Evolutionary conservation across 2,888 invertebrate species (phyloP), one percentile per base, ranked within the genome.

Genomic region (Tyria jacobaeae): DNA sequence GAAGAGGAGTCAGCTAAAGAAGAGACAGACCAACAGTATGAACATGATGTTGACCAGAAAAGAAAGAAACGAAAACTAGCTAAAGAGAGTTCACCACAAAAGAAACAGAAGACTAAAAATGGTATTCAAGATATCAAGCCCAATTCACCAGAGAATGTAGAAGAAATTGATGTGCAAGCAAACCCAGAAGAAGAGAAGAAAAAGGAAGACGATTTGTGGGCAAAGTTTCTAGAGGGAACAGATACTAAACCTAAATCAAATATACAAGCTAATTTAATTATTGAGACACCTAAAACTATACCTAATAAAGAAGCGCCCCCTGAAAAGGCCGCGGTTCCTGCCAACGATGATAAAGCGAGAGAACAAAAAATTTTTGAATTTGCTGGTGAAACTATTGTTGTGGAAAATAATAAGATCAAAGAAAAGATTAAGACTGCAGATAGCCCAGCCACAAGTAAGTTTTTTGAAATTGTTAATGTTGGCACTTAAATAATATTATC

Each of bases 331-430:
- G 69, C 52, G 27, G 21, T 15, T 7, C 62, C 71, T 57, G 71
- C 71, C 82, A 94, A 94, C 76, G 94, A 96, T 53, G 82, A 81
- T n/a, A 87, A 88, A 73, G 89, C 87, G 2, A 95, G 95, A 82
- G 94, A 96, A 58, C 96, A 94, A 21, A 94, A 96, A 86, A 94
- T 97, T 66, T 97, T 96, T 83, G 97, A 98, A 81, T 98, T 98
- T 95, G 98, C 98, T 47, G 98, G 98, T 10, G 98, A 98, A 92
- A 96, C 96, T 82, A 96, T 97, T 56, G 94, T 94, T 52, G 94
- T 94, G 5, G 94, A 94, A 81, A 86, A 92, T 78, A 85, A 87
- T 82, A 77, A 87, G 50, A 89, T 88, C 66, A 89, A 92, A 71
- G 93, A 93, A 72, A 90, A 86, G 71, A 83, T 92, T 10, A 91